phyloP scores from a whole-genome alignment of 2,113 vertebrate genomes.

The Geothlypis trichas region DNA sequence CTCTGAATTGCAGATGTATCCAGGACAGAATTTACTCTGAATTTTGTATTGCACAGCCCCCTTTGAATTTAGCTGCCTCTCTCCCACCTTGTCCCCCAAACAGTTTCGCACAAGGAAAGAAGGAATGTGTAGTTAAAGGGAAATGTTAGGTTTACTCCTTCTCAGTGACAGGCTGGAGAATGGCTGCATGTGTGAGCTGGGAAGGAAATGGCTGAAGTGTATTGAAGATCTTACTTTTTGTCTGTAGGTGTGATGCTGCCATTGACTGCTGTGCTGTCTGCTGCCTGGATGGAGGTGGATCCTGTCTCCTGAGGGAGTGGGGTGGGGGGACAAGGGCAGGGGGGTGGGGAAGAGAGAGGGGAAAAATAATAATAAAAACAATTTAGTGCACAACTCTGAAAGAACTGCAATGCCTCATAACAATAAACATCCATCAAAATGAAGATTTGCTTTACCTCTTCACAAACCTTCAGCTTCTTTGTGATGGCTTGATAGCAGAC shows the following conservation, averaged over 20 bases:
- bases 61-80: not conserved
- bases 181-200: not conserved
- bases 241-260: slow-evolving; percentile 97
- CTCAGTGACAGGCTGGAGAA: not conserved
- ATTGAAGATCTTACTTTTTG: slow-evolving; percentile 84
- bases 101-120: slow-evolving; percentile 4
- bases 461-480: slow-evolving; percentile 94
- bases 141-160: slow-evolving; percentile 11
- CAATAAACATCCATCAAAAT: not conserved
- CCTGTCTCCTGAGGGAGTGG: slow-evolving; percentile 82
- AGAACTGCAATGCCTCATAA: not conserved
- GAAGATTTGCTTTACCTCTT: slow-evolving; percentile 82
- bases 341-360: not conserved
- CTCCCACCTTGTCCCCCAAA: not conserved
- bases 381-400: not conserved
- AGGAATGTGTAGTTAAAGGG: not conserved
- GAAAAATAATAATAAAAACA: not conserved
- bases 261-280: slow-evolving; percentile 97
- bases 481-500: slow-evolving; percentile 87
- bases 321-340: fast-evolving
- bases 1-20: not conserved
- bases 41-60: not conserved
- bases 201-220: slow-evolving; percentile 7
- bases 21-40: not conserved
- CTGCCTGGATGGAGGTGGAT: slow-evolving; percentile 96